Evolutionary conservation across 2,797 vertebrate species (phyloP).

Genomic region (Falco novaeseelandiae): DNA sequence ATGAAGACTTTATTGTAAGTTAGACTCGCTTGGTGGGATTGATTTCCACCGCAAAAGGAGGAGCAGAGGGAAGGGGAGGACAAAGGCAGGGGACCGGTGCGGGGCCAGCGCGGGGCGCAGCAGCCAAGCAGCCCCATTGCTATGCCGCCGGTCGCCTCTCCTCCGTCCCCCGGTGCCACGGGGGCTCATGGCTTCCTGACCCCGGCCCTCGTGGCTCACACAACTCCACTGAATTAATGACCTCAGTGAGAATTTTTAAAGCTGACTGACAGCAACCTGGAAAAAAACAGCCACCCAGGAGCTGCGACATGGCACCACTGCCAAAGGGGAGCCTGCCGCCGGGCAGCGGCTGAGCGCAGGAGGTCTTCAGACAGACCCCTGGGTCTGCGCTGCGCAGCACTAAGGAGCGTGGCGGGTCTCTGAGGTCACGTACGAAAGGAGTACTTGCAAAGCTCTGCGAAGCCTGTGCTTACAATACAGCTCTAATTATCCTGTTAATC

Average conservation of each 20-base stretch:
- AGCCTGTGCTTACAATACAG: neutral
- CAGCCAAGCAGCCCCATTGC: neutral
- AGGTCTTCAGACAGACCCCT: neutral
- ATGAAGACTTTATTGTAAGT: constrained; percentile 3
- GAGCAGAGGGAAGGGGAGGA: neutral
- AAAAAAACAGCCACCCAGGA: neutral
- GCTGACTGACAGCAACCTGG: constrained; percentile 41
- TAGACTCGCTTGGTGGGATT: neutral
- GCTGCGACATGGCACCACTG: neutral
- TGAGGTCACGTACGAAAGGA: constrained; percentile 25
- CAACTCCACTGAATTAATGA: constrained; percentile 31
- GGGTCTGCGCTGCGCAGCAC: neutral
- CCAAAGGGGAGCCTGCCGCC: neutral
- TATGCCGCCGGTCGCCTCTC: neutral
- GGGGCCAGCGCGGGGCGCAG: rapidly evolving
- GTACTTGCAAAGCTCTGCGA: neutral
- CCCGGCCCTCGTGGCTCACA: neutral
- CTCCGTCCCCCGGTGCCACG: neutral
- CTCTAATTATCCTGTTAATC: constrained; percentile 49
- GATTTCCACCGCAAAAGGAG: neutral
- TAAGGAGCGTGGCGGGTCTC: neutral
- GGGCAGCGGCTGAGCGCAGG: neutral
- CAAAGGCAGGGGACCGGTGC: neutral
- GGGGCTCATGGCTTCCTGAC: constrained; percentile 3
- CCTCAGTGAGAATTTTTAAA: constrained; percentile 44